phyloP scores from a whole-genome alignment of 1,140 invertebrate species.

The Sweltsa coloradensis region DNA sequence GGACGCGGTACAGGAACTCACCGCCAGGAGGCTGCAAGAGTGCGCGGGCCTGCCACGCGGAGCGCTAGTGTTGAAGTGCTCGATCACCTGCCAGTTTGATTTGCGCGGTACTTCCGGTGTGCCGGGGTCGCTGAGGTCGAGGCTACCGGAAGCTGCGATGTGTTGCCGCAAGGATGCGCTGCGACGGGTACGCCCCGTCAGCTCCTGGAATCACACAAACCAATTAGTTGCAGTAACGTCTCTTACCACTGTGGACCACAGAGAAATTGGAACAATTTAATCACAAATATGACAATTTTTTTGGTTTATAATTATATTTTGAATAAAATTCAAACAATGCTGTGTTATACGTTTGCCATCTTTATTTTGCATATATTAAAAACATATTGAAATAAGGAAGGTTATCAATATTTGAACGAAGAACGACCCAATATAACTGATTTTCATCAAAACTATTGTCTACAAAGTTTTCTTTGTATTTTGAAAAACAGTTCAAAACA shows the following conservation, averaged over 20 bases:
- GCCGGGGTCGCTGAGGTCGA: conserved; percentile 30
- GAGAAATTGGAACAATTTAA: no score
- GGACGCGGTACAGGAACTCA: conserved; percentile 24
- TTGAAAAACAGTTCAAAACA: no score
- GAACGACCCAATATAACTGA: no score
- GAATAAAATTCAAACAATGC: neutral
- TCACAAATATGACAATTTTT: neutral
- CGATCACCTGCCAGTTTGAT: conserved; percentile 80
- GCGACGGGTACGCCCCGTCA: conserved; percentile 21
- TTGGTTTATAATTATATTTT: neutral
- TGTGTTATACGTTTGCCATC: neutral
- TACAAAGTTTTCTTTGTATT: no score
- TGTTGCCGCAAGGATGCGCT: conserved; percentile 27
- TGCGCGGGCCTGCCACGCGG: conserved; percentile 29
- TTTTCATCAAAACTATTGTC: no score
- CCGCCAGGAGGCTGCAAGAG: conserved; percentile 38
- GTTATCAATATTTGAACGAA: no score
- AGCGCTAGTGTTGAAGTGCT: conserved; percentile 51
- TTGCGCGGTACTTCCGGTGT: conserved; percentile 42
- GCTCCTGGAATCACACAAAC: neutral
- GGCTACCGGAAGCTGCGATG: conserved; percentile 26
- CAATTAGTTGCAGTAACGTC: no score
- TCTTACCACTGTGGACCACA: no score
- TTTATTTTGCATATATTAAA: neutral
- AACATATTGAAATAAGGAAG: neutral